Evolutionary conservation across 2,113 vertebrate species (phyloP), one percentile per base, ranked within the genome.

Genomic region (Regulus satrapa): DNA sequence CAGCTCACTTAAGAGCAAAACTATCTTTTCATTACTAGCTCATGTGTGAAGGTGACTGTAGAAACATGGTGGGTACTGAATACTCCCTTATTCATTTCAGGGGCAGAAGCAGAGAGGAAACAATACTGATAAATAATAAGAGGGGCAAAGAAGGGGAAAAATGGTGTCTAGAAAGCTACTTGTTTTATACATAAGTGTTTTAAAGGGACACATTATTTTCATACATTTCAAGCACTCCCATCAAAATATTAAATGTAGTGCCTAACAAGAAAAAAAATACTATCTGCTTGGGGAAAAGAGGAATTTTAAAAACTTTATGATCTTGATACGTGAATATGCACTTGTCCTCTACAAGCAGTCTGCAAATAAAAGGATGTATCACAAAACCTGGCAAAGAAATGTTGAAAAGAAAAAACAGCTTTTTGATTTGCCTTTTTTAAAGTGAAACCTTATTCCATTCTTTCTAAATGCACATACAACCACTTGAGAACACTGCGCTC

Each of bases 361-460:
- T 40, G 18, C 9, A 85, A 76, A 64, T 18, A 11, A 84, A 91
- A 5, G 13, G 14, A 45, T 24, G 9, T 13, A 45, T 58, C 56
- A 66, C 14, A 90, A 85, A 81, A 68, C 14, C 19, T n/a, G 8
- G 12, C 13, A 81, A 56, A 58, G 2, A 62, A 48, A 62, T 67
- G 9, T 8, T 32, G 10, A 72, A 21, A 67, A 45, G 24, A 73
- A 86, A 69, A 71, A 51, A 13, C 10, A 18, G 8, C 0, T 2
- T 2, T 3, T 8, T 10, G n/a, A n/a, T 25, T 18, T 10, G 5
- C 3, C 2, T 4, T 2, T 9, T 19, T 13, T 9, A n/a, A n/a
- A n/a, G n/a, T 25, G 62, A 58, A 61, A 15, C 2, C 4, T 3
- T 7, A 40, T n/a, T 72, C 6, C 10, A 16, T 77, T 91, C 28